phyloP scores from a whole-genome alignment of 2,888 invertebrate genomes.

The Tipula unca region DNA sequence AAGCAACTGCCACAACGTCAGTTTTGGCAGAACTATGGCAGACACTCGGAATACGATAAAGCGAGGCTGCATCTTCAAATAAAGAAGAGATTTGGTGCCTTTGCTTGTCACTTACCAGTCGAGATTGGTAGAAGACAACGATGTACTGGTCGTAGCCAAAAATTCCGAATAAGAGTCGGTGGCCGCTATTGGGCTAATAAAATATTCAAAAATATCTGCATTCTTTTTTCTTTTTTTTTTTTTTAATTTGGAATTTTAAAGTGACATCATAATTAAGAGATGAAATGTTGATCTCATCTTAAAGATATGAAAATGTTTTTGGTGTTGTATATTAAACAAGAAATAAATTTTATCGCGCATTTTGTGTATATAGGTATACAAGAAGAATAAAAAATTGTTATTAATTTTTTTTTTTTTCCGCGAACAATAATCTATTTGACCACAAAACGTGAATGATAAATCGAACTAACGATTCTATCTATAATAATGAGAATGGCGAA shows the following conservation, averaged over 20 bases:
- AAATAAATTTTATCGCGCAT: not conserved
- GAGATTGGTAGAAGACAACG: too few relatives aligned
- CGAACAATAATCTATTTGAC: not conserved
- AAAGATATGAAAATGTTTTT: not conserved
- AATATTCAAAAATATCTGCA: not conserved
- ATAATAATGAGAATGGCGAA: not conserved
- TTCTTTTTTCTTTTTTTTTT: not conserved
- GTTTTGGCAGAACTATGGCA: too few relatives aligned
- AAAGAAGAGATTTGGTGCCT: too few relatives aligned
- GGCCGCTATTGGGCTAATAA: not conserved
- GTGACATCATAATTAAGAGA: conserved; percentile 8
- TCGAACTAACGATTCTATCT: not conserved
- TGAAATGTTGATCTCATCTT: conserved; percentile 14
- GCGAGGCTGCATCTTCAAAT: too few relatives aligned
- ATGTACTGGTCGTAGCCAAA: too few relatives aligned
- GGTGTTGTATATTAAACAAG: not conserved
- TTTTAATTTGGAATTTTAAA: not conserved
- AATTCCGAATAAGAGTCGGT: too few relatives aligned
- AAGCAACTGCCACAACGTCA: too few relatives aligned
- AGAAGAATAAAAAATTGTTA: not conserved
- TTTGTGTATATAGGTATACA: not conserved
- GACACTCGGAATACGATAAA: too few relatives aligned
- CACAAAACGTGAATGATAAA: not conserved
- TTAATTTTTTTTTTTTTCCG: not conserved
- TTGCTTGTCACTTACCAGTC: too few relatives aligned